Base-by-base conservation (phyloP, 2,888 invertebrate species). In the Microplitis manilae region DNA sequence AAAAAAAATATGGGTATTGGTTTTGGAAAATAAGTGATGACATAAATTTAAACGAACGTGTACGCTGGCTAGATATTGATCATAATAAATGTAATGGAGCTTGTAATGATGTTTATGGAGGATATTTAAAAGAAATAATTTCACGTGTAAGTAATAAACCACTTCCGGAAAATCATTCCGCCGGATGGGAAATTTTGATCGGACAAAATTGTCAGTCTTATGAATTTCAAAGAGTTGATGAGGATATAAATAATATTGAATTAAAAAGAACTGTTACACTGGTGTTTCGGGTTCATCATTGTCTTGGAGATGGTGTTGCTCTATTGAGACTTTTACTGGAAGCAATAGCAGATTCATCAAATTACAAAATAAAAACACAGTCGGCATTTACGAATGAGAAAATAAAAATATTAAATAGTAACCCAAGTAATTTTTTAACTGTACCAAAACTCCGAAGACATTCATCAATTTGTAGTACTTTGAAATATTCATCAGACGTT, bases 231-330 rank as follows among this genome's bases (percentile, higher is more conserved):
- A 87, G 75, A 74, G 75, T 69, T 84, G 82, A 80, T 84, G 84
- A 83, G 76, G 83, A 62, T 73, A 64, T 7, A 39, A 65, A 50
- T n/a, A 73, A 30, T 20, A 15, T 40, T 9, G 39, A 41, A 50
- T 68, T 68, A 7, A 41, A 78, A 82, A 85, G 41, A 82, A 88
- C 77, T 86, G 90, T 86, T 65, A 91, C 91, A 1, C 86, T 93
- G 50, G 84, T 93, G 76, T 91, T 92, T 80, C 90, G 92, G 77
- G 89, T 92, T 73, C 92, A 93, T 84, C 92, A 93, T 85, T 89
- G 92, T 5, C 84, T 93, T 0, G 92, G 92, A 1, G 92, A 93
- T 82, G 92, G 92, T 1, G 90, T 91, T 0, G 90, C 92, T 5
- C 84, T 93, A 8, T 85, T 92, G 61, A 90, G 91, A 75, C 86